These are phyloP conservation scores for Dendrolimus punctatus DNA, from an alignment of 1,140 invertebrate species.

Conservation along the genomic window DNA sequence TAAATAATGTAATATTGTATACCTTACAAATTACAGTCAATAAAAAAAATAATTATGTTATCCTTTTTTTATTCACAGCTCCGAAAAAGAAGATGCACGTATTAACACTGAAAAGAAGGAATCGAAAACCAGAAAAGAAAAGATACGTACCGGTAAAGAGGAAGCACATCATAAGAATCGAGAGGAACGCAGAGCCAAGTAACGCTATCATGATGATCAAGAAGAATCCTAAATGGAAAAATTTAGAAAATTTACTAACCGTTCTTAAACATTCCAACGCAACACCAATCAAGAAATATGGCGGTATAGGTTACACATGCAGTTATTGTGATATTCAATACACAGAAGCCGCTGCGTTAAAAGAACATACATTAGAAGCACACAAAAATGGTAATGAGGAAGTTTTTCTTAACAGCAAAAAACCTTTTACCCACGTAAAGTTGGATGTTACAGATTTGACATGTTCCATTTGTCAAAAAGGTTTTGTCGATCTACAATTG, in stretches of 20 bases:
- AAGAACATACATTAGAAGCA: conserved; percentile 28
- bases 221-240: conserved; percentile 8
- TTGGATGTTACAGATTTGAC: conserved; percentile 39
- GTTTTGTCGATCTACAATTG: conserved; percentile 17
- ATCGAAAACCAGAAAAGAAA: conserved; percentile 9
- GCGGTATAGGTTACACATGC: conserved; percentile 27
- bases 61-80: background rate
- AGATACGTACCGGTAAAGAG: background rate
- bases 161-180: conserved; percentile 1
- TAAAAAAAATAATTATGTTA: too few species aligned
- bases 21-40: too few species aligned
- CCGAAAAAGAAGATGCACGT: conserved; percentile 13
- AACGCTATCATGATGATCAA: conserved; percentile 9
- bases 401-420: conserved; percentile 23
- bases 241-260: conserved; percentile 21
- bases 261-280: conserved; percentile 31
- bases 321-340: conserved; percentile 24
- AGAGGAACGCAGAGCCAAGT: conserved; percentile 5
- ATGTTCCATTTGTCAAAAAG: conserved; percentile 29
- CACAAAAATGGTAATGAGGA: conserved; percentile 24
- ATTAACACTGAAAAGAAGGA: conserved; percentile 9
- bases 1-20: too few species aligned
- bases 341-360: conserved; percentile 23
- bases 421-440: conserved; percentile 32
- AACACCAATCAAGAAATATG: conserved; percentile 25